Base-by-base conservation (phyloP, 2,113 vertebrate genomes). In the Cinclus mexicanus region DNA sequence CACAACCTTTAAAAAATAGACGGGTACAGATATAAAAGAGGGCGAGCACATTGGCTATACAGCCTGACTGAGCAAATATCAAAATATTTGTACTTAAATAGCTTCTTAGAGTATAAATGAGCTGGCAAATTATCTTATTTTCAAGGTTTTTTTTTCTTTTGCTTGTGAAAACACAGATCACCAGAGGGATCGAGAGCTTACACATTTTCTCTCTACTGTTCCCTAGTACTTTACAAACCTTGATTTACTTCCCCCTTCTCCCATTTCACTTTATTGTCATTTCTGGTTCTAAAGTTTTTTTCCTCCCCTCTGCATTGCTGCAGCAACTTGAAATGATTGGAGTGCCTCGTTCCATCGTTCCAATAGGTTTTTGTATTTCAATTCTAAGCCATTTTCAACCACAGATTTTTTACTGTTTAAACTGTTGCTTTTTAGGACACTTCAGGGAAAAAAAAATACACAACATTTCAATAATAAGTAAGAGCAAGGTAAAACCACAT, bases 341-440 rank as follows among this genome's bases (percentile, higher is more conserved):
- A 83, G 35, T 85, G 84, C 90, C 76, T 94, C 78, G 70, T 90
- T 94, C 52, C 44, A 47, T 83, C 80, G 28, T 86, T 90, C 64
- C 39, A 42, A 14, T 50, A 16, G 83, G 47, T 9, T 80, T 91
- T 88, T 83, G 29, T 88, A 39, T 91, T 87, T 90, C 92, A 80
- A 4, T 84, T 80, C 59, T 70, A 68, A 87, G 57, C n/a, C 23
- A 7, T 76, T 94, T 90, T 72, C 67, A 91, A 65, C 65, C 26
- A 9, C 55, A 63, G 57, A 19, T 26, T 87, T 91, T 91, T 83
- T 85, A 22, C 19, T 83, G 8, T 67, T 83, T 37, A 50, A 87
- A 59, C 31, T 33, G 17, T 44, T 84, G 53, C 25, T 82, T 85
- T 91, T 83, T 70, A 80, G 53, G 75, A 86, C 7, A 11, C 37